phyloP scores from a whole-genome alignment of 2,797 vertebrate species.

The Peromyscus attwateri region DNA sequence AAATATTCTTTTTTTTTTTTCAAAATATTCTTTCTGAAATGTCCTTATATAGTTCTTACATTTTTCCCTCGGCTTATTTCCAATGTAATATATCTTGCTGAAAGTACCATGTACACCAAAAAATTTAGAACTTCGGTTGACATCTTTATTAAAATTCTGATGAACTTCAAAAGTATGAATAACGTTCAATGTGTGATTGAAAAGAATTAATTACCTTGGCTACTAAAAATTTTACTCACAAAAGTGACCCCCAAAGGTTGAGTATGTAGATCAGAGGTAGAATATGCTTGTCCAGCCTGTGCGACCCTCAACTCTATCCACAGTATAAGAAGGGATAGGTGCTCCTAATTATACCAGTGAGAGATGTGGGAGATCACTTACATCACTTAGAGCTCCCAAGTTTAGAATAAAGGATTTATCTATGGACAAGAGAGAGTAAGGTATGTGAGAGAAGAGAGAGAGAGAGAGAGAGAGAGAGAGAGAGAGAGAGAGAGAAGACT shows the following conservation, averaged over 20 bases:
- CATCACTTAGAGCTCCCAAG: not conserved
- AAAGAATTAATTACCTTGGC: not conserved
- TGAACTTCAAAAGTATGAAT: not conserved
- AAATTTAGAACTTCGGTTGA: not conserved
- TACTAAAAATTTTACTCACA: not conserved
- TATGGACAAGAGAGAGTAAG: not conserved
- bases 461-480: not conserved
- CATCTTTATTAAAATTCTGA: not conserved
- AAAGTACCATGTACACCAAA: not conserved
- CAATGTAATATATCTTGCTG: not conserved
- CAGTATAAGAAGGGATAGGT: not conserved
- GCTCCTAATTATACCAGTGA: too few relatives aligned
- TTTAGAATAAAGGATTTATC: not conserved
- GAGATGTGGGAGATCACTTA: not conserved
- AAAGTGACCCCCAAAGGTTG: not conserved
- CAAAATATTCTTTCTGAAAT: too few relatives aligned
- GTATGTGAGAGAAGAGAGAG: not conserved
- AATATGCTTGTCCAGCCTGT: not conserved
- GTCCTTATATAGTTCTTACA: not conserved
- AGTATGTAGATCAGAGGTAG: not conserved
- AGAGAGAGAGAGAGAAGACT: not conserved
- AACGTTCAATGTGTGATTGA: not conserved
- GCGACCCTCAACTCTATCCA: not conserved
- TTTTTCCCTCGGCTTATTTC: not conserved
- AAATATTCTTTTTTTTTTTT: conserved; percentile 9